Evolutionary conservation across 2,113 vertebrate species (phyloP), one percentile per base, ranked within the genome.

Genomic region (Leptocoma aspasia): DNA sequence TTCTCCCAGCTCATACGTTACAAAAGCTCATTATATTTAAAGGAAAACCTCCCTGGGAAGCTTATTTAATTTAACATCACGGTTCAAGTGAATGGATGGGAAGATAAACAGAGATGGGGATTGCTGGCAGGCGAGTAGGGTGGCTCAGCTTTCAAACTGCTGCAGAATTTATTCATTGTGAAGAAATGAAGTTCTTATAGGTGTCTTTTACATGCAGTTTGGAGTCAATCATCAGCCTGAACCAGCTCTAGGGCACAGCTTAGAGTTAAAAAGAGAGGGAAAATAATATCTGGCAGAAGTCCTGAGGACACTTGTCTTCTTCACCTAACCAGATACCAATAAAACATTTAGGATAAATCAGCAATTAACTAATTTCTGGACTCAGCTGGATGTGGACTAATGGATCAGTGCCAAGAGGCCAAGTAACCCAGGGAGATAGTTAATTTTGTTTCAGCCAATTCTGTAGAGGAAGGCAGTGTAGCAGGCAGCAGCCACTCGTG

Each of bases 1-100:
- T 95, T 94, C 92, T 94, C 86, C 71, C 91, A 90, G 90, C 72
- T 93, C 79, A 23, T 52, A 68, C 86, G 82, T 54, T 92, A 97
- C 89, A 97, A 93, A 94, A 94, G 91, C 84, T 95, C 91, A 82
- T 94, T 95, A 95, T 87, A 94, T 90, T 86, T 93, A 90, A 86
- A 75, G 86, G 90, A 89, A 95, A 95, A 89, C 89, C 90, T 94
- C 82, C 80, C 82, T 52, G 89, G 80, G 94, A 95, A 89, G 80
- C 91, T 95, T 82, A 94, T 95, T 89, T 94, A 86, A 92, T 89
- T 94, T 95, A 92, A 64, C 86, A 87, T 84, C 66, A 79, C 0
- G 3, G 84, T 69, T 94, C 53, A 70, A 87, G 50, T 72, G 89
- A 94, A 85, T n/a, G 75, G 65, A 87, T 69, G 59, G 84, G 94